A percentile compares a stretch with the other conserved stretches of the same genome.
These are phyloP conservation scores for Creontiades dilutus DNA, from an alignment of 2,888 invertebrate species.

Conservation along the genomic window DNA sequence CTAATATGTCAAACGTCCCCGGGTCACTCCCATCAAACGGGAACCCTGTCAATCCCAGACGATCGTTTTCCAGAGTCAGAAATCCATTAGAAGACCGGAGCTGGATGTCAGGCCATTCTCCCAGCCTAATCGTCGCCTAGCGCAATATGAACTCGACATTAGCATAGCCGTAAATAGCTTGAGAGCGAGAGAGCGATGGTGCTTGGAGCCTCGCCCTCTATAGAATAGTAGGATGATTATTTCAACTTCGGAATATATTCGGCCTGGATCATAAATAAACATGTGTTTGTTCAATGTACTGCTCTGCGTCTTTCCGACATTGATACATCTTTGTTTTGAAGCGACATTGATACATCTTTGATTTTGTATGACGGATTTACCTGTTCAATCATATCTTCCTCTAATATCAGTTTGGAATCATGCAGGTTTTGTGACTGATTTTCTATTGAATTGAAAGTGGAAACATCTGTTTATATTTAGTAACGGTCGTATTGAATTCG, in stretches of 20 bases:
- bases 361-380: neutral
- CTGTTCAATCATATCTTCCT: too few relatives aligned
- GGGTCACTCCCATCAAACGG: slow-evolving; percentile 30
- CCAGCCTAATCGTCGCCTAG: slow-evolving; percentile 42
- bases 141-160: slow-evolving; percentile 53
- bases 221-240: slow-evolving; percentile 62
- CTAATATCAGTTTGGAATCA: too few relatives aligned
- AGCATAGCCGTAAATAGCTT: slow-evolving; percentile 45
- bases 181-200: neutral
- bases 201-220: slow-evolving; percentile 17
- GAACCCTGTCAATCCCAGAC: slow-evolving; percentile 30
- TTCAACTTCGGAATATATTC: slow-evolving; percentile 58
- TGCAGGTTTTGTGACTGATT: too few relatives aligned
- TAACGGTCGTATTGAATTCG: too few relatives aligned
- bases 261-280: slow-evolving; percentile 47
- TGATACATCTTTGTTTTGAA: neutral
- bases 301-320: neutral
- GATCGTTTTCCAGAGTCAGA: slow-evolving; percentile 40
- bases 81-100: slow-evolving; percentile 24
- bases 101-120: slow-evolving; percentile 4
- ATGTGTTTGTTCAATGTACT: slow-evolving; percentile 36
- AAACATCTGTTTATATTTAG: too few relatives aligned
- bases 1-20: slow-evolving; percentile 13
- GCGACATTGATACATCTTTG: neutral
- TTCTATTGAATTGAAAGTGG: too few relatives aligned